Evolutionary conservation across 2,113 vertebrate species (phyloP).

Genomic region (cat (Felis catus)): DNA sequence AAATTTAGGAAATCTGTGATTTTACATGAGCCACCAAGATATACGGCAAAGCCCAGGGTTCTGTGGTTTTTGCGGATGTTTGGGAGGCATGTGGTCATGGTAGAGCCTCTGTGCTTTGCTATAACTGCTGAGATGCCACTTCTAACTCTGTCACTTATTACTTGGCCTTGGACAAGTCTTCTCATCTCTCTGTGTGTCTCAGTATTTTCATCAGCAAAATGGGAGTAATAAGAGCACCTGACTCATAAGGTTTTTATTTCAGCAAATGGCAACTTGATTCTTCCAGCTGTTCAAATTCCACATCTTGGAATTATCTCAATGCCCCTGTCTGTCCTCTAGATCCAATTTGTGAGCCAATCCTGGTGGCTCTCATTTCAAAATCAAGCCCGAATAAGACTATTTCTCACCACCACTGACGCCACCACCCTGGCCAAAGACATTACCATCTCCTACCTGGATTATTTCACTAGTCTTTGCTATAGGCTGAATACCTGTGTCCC

Average conservation of each 20-base stretch:
- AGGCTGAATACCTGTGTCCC: not conserved
- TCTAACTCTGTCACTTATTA: not conserved
- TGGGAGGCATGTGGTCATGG: rapidly evolving
- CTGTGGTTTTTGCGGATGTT: not conserved
- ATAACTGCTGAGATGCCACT: not conserved
- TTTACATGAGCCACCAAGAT: not conserved
- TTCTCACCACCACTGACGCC: not conserved
- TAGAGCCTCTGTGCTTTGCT: not conserved
- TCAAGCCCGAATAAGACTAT: not conserved
- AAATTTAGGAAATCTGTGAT: constrained; percentile 35
- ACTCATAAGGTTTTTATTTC: not conserved
- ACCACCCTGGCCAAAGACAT: not conserved
- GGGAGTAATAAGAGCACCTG: not conserved
- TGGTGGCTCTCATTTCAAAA: not conserved
- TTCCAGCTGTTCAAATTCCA: not conserved
- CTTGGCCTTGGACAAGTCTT: not conserved
- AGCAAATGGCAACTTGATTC: not conserved
- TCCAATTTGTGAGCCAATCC: not conserved
- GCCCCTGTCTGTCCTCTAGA: not conserved
- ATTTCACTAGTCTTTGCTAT: not conserved
- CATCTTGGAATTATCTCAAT: not conserved
- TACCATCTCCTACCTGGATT: not conserved
- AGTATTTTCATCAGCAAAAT: constrained; percentile 47
- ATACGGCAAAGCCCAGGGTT: not conserved
- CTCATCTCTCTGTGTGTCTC: constrained; percentile 7